Evolutionary conservation across 1,140 invertebrate genomes (phyloP).

Genomic region (Aphis craccivora): DNA sequence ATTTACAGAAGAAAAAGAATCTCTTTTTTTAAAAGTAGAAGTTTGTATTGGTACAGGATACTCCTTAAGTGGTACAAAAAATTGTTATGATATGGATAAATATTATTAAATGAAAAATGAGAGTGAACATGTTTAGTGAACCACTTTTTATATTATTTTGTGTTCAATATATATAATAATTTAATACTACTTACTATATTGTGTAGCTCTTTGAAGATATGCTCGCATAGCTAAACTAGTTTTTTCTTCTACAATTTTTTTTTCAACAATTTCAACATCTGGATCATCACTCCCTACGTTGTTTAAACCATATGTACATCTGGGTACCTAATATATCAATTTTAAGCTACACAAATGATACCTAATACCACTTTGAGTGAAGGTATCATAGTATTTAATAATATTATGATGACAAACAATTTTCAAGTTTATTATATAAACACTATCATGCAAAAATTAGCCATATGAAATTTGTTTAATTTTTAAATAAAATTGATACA

Average conservation of each 20-base stretch:
- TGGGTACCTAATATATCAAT: slow-evolving; percentile 7
- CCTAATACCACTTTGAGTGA: neutral
- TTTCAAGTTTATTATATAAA: neutral
- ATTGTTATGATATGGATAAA: no score
- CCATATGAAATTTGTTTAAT: neutral
- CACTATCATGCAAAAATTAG: neutral
- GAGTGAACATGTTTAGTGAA: neutral
- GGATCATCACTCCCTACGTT: slow-evolving; percentile 51
- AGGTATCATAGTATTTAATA: neutral
- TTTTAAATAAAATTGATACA: neutral
- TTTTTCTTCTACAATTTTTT: slow-evolving; percentile 66
- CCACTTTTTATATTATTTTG: no score
- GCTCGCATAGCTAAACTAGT: slow-evolving; percentile 86
- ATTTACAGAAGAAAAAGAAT: no score
- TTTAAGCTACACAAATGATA: neutral
- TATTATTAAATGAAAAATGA: no score
- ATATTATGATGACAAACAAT: neutral
- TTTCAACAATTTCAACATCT: slow-evolving; percentile 46
- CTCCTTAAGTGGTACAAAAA: no score
- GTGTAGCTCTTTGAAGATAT: slow-evolving; percentile 81
- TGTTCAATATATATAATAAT: neutral
- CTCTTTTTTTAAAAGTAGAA: no score
- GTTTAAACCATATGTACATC: slow-evolving; percentile 42
- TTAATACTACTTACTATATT: slow-evolving; percentile 70
- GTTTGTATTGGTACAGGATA: no score